A percentile compares a stretch with the other conserved stretches of the same genome.
These are phyloP conservation scores for Dendropsophus ebraccatus DNA, from an alignment of 2,113 vertebrate genomes.

Conservation along the genomic window DNA sequence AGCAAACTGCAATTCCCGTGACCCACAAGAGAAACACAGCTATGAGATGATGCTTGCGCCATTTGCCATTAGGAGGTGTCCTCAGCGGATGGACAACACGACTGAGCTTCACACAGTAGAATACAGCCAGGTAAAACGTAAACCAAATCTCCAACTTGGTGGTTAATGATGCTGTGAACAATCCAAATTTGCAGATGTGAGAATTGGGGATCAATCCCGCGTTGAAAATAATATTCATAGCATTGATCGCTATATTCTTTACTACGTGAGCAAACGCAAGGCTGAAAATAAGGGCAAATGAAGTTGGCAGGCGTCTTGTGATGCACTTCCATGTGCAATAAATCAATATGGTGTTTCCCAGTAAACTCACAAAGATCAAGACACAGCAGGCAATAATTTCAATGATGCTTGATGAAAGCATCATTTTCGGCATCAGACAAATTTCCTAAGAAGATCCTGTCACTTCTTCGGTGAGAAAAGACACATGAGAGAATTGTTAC, in stretches of 20 bases:
- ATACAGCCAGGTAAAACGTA: constrained; percentile 59
- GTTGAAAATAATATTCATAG: constrained; percentile 65
- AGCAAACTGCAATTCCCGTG: constrained; percentile 56
- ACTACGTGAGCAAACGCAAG: constrained; percentile 64
- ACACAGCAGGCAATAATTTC: constrained; percentile 56
- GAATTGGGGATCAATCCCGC: constrained; percentile 63
- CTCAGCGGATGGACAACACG: constrained; percentile 59
- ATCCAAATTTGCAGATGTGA: constrained; percentile 63
- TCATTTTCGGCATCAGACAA: constrained; percentile 57
- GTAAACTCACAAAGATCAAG: constrained; percentile 63
- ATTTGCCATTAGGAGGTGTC: constrained; percentile 46
- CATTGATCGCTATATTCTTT: constrained; percentile 66
- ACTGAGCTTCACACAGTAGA: constrained; percentile 63
- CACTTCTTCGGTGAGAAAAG: constrained; percentile 7
- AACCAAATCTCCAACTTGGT: constrained; percentile 67
- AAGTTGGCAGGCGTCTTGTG: constrained; percentile 62
- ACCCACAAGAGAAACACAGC: constrained; percentile 62
- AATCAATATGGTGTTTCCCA: constrained; percentile 65
- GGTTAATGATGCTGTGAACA: constrained; percentile 61
- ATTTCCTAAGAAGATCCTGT: constrained; percentile 17
- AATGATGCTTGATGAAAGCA: constrained; percentile 52
- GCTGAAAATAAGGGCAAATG: constrained; percentile 68
- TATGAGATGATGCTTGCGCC: constrained; percentile 61
- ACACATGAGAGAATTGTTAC: neutral
- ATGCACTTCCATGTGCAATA: constrained; percentile 64